These are phyloP conservation scores for Apteryx owenii DNA, from an alignment of 2,113 vertebrate genomes.

Conservation along the genomic window DNA sequence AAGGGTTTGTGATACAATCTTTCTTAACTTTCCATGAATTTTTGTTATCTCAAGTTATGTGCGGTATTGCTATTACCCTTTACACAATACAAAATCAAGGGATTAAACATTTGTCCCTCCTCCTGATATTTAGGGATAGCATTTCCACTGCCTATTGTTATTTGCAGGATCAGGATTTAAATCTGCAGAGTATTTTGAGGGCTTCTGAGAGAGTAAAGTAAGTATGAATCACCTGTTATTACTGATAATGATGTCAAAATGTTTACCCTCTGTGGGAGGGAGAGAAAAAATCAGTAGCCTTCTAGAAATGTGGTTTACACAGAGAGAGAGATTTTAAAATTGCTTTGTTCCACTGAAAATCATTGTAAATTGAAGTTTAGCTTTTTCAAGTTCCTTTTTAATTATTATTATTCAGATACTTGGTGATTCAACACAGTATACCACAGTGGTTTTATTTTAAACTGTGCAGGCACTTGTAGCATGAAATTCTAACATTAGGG, in stretches of 20 bases:
- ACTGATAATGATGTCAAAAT: background rate
- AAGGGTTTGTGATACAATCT: background rate
- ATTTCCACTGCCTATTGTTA: background rate
- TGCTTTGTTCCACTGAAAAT: background rate
- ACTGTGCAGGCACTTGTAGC: background rate
- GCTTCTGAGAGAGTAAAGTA: background rate
- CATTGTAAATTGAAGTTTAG: background rate
- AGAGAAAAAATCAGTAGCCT: background rate
- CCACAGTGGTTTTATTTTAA: background rate
- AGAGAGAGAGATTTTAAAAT: background rate
- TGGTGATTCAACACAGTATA: background rate
- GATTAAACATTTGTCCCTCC: background rate
- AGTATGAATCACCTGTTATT: background rate
- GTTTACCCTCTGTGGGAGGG: background rate
- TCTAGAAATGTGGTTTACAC: background rate
- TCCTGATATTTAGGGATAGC: background rate
- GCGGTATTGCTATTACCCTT: background rate
- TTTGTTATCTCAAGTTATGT: background rate
- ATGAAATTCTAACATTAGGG: constrained; percentile 1
- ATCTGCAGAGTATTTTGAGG: background rate
- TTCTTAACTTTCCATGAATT: background rate
- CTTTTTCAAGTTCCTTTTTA: background rate
- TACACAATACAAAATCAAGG: background rate
- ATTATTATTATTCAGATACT: background rate
- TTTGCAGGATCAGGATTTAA: background rate